Percentiles rank a stretch among this genome's conserved stretches.
Evolutionary conservation across 2,113 vertebrate genomes (phyloP).

Genomic region (Sorex fumeus): DNA sequence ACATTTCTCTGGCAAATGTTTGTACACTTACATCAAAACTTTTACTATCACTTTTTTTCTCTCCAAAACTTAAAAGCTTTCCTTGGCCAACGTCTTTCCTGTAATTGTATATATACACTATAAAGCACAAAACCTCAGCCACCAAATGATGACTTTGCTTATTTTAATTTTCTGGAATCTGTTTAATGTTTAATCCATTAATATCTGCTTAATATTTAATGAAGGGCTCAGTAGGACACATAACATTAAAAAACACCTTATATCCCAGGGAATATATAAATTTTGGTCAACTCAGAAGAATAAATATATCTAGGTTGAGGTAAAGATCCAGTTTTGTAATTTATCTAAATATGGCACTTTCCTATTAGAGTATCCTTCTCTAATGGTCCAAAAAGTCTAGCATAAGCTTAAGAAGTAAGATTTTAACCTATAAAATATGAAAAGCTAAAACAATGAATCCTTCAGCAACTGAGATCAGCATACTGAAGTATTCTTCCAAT

Average conservation of each 20-base stretch:
- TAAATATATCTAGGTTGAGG: constrained; percentile 18
- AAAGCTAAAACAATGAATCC: constrained; percentile 1
- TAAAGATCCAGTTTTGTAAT: not conserved
- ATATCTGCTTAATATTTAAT: constrained; percentile 78
- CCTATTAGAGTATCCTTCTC: not conserved
- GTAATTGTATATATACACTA: constrained; percentile 46
- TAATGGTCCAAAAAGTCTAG: not conserved
- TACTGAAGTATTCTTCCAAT: not conserved
- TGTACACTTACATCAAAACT: constrained; percentile 31
- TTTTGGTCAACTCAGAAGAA: constrained; percentile 59
- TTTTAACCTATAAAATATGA: not conserved
- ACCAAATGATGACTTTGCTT: constrained; percentile 66
- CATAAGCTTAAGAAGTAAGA: constrained; percentile 5
- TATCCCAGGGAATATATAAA: constrained; percentile 22
- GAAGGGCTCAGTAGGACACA: constrained; percentile 39
- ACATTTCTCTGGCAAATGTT: constrained; percentile 6
- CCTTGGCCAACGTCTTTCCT: constrained; percentile 29
- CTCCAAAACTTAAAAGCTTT: constrained; percentile 43
- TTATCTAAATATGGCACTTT: constrained; percentile 55
- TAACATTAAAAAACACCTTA: constrained; percentile 27
- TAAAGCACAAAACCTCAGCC: constrained; percentile 19
- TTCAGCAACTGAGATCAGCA: constrained; percentile 31
- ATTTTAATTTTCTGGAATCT: constrained; percentile 71
- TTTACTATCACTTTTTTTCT: constrained; percentile 44
- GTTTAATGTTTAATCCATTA: constrained; percentile 76